Conservation (phyloP, 2,113 vertebrate species). For the Hepsetus odoe region DNA sequence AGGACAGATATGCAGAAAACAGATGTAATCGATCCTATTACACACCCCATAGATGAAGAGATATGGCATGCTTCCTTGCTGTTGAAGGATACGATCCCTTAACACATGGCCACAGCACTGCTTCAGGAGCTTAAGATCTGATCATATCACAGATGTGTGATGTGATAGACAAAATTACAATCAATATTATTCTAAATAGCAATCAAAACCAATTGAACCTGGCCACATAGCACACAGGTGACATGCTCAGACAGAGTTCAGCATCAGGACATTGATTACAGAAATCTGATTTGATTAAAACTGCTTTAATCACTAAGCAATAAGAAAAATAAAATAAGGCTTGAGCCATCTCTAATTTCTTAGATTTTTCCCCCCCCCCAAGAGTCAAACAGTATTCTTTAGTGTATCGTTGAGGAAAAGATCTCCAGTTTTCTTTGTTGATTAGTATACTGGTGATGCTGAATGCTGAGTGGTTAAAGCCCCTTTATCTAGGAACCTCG, state of each 20-base stretch:
- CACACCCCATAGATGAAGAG: not conserved
- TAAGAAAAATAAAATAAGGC: no score
- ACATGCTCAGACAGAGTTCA: not conserved
- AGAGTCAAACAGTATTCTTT: no score
- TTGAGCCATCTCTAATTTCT: no score
- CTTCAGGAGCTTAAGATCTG: not conserved
- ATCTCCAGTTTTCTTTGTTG: no score
- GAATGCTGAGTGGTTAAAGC: no score
- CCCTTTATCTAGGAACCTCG: no score
- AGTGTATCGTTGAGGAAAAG: no score
- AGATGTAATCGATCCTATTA: constrained; percentile 28
- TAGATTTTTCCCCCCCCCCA: no score
- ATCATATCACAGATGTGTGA: not conserved
- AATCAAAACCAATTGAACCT: constrained; percentile 12
- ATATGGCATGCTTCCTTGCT: not conserved
- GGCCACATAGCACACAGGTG: not conserved
- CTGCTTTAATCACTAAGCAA: not conserved
- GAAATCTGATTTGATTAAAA: no score
- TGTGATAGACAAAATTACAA: constrained; percentile 17
- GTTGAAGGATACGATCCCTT: not conserved
- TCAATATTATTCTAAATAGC: not conserved
- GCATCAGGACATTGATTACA: no score
- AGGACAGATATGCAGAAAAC: constrained; percentile 31
- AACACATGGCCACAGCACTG: constrained; percentile 2
- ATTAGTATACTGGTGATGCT: no score